Conservation (phyloP, 2,888 invertebrate genomes). For the Osmoderma eremita region DNA sequence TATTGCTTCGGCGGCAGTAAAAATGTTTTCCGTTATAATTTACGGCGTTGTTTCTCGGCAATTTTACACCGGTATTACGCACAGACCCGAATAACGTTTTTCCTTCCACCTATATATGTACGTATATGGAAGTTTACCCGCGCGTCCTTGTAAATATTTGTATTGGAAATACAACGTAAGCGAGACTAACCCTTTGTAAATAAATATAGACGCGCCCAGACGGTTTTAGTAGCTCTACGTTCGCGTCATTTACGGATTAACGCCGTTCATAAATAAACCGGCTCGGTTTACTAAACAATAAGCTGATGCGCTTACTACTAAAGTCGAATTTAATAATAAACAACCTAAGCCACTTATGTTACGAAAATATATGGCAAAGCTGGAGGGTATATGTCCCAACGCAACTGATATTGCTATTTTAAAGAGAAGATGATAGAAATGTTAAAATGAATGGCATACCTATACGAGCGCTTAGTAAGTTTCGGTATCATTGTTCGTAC, state of each 20-base stretch:
- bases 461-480: too few species aligned
- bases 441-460: too few species aligned
- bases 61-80: constrained; percentile 25
- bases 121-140: neutral
- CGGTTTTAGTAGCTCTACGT: neutral
- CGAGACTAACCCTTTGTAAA: constrained; percentile 19
- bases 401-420: too few species aligned
- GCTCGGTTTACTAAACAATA: constrained; percentile 7
- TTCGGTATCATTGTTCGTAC: too few species aligned
- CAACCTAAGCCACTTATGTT: too few species aligned
- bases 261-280: constrained; percentile 13
- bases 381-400: too few species aligned
- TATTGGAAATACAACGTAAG: constrained; percentile 33
- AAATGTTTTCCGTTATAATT: constrained; percentile 30
- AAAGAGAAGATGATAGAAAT: too few species aligned
- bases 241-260: constrained; percentile 1
- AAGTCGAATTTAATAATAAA: constrained; percentile 6
- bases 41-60: constrained; percentile 28
- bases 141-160: constrained; percentile 36
- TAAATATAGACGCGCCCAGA: constrained; percentile 13
- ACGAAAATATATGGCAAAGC: too few species aligned
- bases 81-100: constrained; percentile 6
- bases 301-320: neutral
- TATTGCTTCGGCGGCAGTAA: constrained; percentile 26
- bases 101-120: too few species aligned